Conservation (phyloP, 2,113 vertebrate species). For the Scytalopus superciliaris region DNA sequence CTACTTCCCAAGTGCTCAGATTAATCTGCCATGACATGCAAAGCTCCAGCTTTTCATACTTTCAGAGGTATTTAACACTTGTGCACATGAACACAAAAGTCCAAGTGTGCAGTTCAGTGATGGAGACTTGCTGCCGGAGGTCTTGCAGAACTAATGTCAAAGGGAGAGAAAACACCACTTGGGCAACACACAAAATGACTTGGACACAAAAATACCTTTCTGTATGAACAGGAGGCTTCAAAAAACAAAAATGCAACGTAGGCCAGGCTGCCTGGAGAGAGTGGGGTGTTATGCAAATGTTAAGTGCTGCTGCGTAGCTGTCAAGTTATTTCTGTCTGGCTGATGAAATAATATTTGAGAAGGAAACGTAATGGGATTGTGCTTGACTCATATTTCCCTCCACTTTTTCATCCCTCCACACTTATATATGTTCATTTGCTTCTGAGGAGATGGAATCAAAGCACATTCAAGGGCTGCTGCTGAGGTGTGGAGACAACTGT, state of each 20-base stretch:
- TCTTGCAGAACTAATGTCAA: background rate
- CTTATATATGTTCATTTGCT: background rate
- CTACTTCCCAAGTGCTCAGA: background rate
- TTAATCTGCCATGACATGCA: background rate
- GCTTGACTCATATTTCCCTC: background rate
- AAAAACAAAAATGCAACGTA: background rate
- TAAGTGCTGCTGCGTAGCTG: background rate
- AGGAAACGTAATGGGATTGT: background rate
- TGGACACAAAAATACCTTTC: background rate
- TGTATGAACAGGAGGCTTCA: background rate
- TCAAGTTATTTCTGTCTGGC: background rate
- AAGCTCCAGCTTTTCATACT: background rate
- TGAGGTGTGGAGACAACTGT: background rate
- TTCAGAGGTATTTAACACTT: background rate
- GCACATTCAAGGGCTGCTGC: background rate
- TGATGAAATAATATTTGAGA: constrained; percentile 21
- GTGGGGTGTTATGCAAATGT: background rate
- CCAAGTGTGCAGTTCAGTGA: background rate
- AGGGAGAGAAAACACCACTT: background rate
- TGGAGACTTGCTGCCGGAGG: background rate
- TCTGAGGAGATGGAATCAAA: background rate
- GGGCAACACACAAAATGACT: background rate
- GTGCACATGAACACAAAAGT: background rate
- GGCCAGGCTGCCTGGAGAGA: background rate
- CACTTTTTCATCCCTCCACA: background rate